Conservation (phyloP, 2,797 vertebrate species). For the Acanthiza pusilla region DNA sequence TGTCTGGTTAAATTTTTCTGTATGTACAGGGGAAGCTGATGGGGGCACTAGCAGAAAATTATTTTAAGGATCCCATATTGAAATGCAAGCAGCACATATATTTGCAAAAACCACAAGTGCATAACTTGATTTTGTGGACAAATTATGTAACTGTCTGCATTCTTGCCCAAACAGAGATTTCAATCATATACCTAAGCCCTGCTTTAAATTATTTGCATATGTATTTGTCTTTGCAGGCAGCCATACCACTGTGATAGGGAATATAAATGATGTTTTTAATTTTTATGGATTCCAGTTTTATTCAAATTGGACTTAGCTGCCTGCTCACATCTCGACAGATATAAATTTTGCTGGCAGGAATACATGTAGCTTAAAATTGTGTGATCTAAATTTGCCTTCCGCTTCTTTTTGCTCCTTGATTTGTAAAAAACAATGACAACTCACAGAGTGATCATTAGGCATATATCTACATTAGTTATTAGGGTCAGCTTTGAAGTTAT, state of each 20-base stretch:
- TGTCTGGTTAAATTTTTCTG: background rate
- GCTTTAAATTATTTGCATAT: background rate
- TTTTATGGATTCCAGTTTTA: background rate
- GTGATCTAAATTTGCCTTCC: background rate
- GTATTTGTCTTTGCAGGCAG: background rate
- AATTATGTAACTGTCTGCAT: background rate
- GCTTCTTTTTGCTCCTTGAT: background rate
- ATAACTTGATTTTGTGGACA: background rate
- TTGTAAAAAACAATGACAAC: background rate
- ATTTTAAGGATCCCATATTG: background rate
- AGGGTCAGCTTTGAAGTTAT: background rate
- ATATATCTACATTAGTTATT: background rate
- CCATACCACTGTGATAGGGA: background rate
- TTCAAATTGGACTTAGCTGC: background rate
- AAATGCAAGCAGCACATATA: background rate
- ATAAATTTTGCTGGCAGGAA: slow-evolving; percentile 3
- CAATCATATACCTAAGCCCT: background rate
- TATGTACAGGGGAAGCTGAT: background rate
- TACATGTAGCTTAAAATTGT: background rate
- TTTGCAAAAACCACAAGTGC: background rate
- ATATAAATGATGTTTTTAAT: slow-evolving; percentile 13
- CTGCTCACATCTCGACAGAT: background rate
- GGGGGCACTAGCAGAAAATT: background rate
- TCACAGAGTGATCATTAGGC: background rate
- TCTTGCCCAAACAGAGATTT: background rate